phyloP scores from a whole-genome alignment of 2,113 vertebrate species.

The Oceanites oceanicus region DNA sequence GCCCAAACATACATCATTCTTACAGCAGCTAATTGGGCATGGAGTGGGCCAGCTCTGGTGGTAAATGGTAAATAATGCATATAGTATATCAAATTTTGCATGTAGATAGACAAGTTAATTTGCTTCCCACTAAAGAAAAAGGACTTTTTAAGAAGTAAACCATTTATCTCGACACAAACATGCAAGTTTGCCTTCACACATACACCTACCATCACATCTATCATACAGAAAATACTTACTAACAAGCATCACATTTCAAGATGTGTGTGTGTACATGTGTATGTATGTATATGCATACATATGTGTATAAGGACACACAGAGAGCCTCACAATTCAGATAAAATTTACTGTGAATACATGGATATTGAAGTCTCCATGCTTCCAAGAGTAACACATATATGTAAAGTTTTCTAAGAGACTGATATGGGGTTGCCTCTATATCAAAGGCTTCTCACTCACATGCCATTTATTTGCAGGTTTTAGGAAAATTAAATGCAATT shows the following conservation, averaged over 20 bases:
- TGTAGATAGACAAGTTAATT: conserved; percentile 70
- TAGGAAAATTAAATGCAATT: not conserved
- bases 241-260: conserved; percentile 50
- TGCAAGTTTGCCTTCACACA: conserved; percentile 15
- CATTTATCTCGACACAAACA: not conserved
- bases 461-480: not conserved
- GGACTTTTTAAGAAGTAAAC: not conserved
- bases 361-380: not conserved
- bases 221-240: conserved; percentile 69
- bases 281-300: not conserved
- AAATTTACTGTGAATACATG: not conserved
- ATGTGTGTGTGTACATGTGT: not conserved
- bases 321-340: conserved; percentile 67
- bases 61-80: conserved; percentile 79
- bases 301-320: not conserved
- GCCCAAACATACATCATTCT: not conserved
- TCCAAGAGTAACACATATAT: not conserved
- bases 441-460: not conserved
- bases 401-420: not conserved
- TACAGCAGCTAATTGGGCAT: not conserved
- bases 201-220: conserved; percentile 67
- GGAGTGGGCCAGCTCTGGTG: not conserved
- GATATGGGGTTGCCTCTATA: not conserved
- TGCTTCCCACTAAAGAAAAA: not conserved
- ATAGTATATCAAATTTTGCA: conserved; percentile 75